Conservation (phyloP, 2,888 invertebrate species). For the Drosophila imparisetae region DNA sequence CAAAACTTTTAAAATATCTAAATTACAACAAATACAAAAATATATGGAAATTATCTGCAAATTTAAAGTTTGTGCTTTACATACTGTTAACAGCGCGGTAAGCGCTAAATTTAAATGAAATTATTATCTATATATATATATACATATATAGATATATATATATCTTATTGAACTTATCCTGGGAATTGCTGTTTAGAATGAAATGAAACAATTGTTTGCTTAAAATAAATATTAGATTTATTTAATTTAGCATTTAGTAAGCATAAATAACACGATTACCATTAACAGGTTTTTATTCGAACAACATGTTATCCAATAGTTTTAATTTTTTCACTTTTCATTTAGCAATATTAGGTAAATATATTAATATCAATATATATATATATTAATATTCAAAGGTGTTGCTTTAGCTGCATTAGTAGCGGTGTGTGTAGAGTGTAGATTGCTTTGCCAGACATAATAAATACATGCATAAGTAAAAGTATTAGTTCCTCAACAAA, state of each 20-base stretch:
- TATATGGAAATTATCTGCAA: not conserved
- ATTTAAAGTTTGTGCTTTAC: not conserved
- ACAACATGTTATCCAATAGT: constrained; percentile 32
- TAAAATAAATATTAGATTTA: constrained; percentile 57
- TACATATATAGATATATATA: no score
- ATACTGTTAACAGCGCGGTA: not conserved
- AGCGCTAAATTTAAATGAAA: not conserved
- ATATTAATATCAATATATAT: constrained; percentile 45
- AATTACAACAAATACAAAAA: no score
- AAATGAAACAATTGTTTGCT: not conserved
- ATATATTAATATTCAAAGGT: constrained; percentile 26
- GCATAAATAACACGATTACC: constrained; percentile 57
- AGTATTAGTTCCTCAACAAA: constrained; percentile 40
- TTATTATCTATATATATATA: not conserved
- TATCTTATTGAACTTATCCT: not conserved
- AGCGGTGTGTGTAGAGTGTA: constrained; percentile 34
- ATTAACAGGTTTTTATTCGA: constrained; percentile 12
- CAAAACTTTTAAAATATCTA: not conserved
- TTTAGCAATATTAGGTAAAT: constrained; percentile 46
- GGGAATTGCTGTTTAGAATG: not conserved
- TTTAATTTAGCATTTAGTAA: constrained; percentile 69
- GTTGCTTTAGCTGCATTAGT: constrained; percentile 35
- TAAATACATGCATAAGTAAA: constrained; percentile 51
- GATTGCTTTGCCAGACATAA: constrained; percentile 39
- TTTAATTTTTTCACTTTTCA: not conserved